Conservation (phyloP, 2,888 invertebrate genomes). For the Cryptosula pallasiana region DNA sequence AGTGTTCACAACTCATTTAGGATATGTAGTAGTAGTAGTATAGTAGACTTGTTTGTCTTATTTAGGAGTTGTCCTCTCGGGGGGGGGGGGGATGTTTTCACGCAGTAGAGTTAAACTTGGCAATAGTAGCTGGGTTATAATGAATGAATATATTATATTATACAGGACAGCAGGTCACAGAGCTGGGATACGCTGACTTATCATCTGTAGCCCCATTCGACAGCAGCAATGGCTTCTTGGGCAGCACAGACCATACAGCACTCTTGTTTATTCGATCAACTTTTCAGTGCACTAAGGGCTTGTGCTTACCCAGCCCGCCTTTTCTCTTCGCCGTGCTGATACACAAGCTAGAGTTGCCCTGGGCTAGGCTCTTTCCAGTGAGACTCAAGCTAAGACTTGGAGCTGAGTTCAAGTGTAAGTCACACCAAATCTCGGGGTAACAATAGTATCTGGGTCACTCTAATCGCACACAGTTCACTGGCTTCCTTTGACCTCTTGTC, state of each 20-base stretch:
- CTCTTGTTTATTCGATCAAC: constrained; percentile 75
- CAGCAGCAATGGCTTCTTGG: constrained; percentile 37
- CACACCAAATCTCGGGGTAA: too few relatives aligned
- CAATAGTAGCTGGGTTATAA: too few relatives aligned
- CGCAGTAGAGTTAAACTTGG: too few relatives aligned
- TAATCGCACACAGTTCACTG: too few relatives aligned
- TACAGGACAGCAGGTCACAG: constrained; percentile 65
- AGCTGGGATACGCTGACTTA: constrained; percentile 66
- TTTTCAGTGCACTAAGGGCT: constrained; percentile 73
- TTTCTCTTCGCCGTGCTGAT: constrained; percentile 73
- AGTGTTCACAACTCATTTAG: too few relatives aligned
- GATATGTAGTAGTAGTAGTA: too few relatives aligned
- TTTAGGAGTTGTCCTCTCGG: too few relatives aligned
- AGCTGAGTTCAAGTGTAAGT: constrained; percentile 69
- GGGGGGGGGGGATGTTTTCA: too few relatives aligned
- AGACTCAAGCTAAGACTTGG: constrained; percentile 72
- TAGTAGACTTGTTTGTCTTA: too few relatives aligned
- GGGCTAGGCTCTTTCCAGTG: constrained; percentile 71
- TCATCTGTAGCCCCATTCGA: constrained; percentile 46
- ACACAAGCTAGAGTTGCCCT: constrained; percentile 74
- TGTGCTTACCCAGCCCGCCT: constrained; percentile 70
- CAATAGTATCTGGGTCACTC: too few relatives aligned
- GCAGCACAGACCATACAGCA: constrained; percentile 59
- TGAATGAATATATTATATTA: too few relatives aligned
- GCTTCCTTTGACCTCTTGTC: too few relatives aligned